These are phyloP conservation scores for Germaria angustata DNA, from an alignment of 2,888 invertebrate species.

Conservation along the genomic window DNA sequence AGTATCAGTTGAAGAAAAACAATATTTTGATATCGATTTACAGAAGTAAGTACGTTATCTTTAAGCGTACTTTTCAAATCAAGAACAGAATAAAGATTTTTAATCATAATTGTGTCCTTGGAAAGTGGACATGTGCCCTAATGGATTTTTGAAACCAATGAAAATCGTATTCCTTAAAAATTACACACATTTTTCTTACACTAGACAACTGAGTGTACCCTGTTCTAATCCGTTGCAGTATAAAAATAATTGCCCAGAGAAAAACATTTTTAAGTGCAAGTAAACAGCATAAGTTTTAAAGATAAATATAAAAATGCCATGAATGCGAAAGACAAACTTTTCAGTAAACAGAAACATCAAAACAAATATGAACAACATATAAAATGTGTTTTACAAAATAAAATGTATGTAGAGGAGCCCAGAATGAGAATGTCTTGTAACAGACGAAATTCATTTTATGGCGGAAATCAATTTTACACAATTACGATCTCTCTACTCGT, in stretches of 20 bases:
- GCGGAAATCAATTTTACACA: slow-evolving; percentile 70
- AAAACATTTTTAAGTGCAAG: slow-evolving; percentile 42
- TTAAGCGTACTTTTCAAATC: too few species aligned
- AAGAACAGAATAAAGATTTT: too few species aligned
- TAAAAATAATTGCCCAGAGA: slow-evolving; percentile 34
- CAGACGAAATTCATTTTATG: slow-evolving; percentile 53
- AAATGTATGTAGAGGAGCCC: slow-evolving; percentile 28
- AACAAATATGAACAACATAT: not conserved
- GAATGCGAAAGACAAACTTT: slow-evolving; percentile 52
- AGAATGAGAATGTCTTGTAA: slow-evolving; percentile 29
- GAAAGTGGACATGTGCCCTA: too few species aligned
- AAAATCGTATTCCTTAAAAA: too few species aligned
- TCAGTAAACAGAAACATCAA: slow-evolving; percentile 7
- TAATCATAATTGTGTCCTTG: too few species aligned
- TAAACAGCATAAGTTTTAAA: slow-evolving; percentile 44
- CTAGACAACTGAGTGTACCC: not conserved
- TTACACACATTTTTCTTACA: too few species aligned
- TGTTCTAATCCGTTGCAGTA: slow-evolving; percentile 6
- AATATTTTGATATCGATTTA: too few species aligned
- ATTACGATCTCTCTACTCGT: slow-evolving; percentile 57
- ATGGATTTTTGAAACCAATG: too few species aligned
- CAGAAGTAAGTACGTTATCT: too few species aligned
- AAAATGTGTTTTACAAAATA: slow-evolving; percentile 16
- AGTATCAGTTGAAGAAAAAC: too few species aligned
- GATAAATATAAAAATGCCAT: slow-evolving; percentile 56